Evolutionary conservation across 53 echinoderm and acorn worm genomes (phyloP).

Genomic region (Henricia sp.): DNA sequence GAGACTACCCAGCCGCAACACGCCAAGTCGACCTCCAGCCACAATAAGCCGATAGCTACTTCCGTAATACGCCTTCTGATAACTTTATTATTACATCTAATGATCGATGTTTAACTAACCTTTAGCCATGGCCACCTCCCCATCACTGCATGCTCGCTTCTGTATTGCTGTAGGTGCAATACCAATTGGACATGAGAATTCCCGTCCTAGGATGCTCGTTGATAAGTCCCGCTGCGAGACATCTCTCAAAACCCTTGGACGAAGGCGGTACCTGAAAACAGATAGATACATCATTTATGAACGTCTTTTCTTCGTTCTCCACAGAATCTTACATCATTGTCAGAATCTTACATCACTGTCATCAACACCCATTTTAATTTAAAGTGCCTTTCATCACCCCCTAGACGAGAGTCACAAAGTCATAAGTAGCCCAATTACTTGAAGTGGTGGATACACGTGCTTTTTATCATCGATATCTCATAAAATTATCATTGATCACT

Average conservation of each 20-base stretch:
- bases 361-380: too few species aligned
- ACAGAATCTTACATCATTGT: background rate
- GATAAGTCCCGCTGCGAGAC: slow-evolving; percentile 58
- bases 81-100: too few species aligned
- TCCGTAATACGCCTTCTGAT: too few species aligned
- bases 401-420: too few species aligned
- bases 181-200: slow-evolving; percentile 55
- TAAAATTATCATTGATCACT: too few species aligned
- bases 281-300: background rate
- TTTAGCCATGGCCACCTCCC: slow-evolving; percentile 63
- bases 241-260: slow-evolving; percentile 58
- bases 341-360: too few species aligned
- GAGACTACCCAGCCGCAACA: background rate
- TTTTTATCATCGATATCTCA: too few species aligned
- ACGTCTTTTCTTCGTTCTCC: background rate
- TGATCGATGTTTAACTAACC: slow-evolving; percentile 22
- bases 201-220: slow-evolving; percentile 46
- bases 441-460: too few species aligned
- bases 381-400: too few species aligned
- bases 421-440: too few species aligned
- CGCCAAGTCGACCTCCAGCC: background rate
- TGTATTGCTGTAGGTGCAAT: slow-evolving; percentile 56
- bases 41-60: background rate
- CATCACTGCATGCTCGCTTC: slow-evolving; percentile 39
- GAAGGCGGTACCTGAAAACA: slow-evolving; percentile 50